Evolutionary conservation across 2,797 vertebrate genomes (phyloP).

Genomic region (Macropodus opercularis): DNA sequence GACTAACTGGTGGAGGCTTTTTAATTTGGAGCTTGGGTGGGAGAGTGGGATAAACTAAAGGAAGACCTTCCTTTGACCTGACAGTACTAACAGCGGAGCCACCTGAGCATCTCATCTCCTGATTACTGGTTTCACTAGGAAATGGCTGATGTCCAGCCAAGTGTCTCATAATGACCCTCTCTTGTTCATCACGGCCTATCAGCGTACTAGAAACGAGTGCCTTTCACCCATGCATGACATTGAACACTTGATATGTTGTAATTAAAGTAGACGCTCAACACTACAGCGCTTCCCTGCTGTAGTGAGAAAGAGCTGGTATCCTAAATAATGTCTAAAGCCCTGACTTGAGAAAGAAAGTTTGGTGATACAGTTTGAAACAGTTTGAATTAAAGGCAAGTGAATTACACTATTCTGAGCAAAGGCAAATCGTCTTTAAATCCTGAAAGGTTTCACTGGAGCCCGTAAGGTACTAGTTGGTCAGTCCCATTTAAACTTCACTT

Average conservation of each 20-base stretch:
- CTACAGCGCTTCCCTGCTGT: conserved; percentile 4
- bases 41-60: not conserved
- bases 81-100: conserved; percentile 1
- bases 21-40: no score
- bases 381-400: conserved; percentile 9
- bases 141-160: conserved; percentile 15
- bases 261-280: conserved; percentile 43
- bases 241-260: conserved; percentile 37
- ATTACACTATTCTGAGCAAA: conserved; percentile 12
- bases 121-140: conserved; percentile 26
- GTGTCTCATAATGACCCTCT: conserved; percentile 33
- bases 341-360: conserved; percentile 16
- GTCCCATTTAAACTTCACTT: no score
- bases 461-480: conserved; percentile 5
- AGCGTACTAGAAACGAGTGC: conserved; percentile 16
- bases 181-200: conserved; percentile 23
- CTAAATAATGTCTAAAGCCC: conserved; percentile 2
- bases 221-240: conserved; percentile 40
- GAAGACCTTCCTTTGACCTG: not conserved
- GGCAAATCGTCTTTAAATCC: conserved; percentile 2
- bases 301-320: not conserved
- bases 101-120: not conserved
- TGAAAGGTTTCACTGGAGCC: not conserved
- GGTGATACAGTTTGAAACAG: not conserved
- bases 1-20: no score